Evolutionary conservation across 2,797 vertebrate genomes (phyloP).

Genomic region (Chelmon rostratus): DNA sequence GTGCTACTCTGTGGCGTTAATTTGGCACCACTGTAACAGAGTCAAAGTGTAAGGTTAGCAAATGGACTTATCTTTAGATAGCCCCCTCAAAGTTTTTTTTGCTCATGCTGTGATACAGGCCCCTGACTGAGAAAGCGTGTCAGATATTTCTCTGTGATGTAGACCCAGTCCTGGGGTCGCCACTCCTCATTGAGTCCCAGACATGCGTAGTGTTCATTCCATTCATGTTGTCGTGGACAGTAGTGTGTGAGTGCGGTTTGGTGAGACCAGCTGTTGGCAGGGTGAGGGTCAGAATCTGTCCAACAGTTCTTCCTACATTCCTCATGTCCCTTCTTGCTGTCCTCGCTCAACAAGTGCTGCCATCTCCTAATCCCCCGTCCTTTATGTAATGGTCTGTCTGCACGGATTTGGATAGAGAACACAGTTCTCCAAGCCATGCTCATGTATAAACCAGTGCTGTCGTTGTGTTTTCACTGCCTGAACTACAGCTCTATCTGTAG

Average conservation of each 20-base stretch:
- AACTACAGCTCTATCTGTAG: background rate
- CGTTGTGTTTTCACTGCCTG: background rate
- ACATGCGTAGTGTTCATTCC: slow-evolving; percentile 28
- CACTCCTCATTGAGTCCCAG: slow-evolving; percentile 33
- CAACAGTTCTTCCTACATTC: slow-evolving; percentile 54
- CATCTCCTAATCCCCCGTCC: slow-evolving; percentile 53
- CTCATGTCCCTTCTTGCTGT: slow-evolving; percentile 50
- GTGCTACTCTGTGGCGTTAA: background rate
- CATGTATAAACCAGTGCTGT: background rate
- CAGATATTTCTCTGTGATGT: slow-evolving; percentile 29
- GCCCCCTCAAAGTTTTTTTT: background rate
- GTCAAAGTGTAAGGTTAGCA: background rate
- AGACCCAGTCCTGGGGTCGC: slow-evolving; percentile 3
- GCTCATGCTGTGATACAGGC: background rate
- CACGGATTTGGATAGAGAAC: slow-evolving; percentile 35
- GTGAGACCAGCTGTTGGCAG: slow-evolving; percentile 66
- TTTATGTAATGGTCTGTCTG: slow-evolving; percentile 63
- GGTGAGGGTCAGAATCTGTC: slow-evolving; percentile 45
- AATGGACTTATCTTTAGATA: background rate
- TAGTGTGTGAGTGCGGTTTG: slow-evolving; percentile 23
- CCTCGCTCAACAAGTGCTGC: slow-evolving; percentile 42
- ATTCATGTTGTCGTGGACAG: slow-evolving; percentile 32
- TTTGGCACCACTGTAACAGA: background rate
- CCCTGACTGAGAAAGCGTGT: slow-evolving; percentile 31
- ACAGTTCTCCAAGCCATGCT: slow-evolving; percentile 20